Conservation (phyloP, 2,888 invertebrate genomes). For the Stramonita haemastoma region DNA sequence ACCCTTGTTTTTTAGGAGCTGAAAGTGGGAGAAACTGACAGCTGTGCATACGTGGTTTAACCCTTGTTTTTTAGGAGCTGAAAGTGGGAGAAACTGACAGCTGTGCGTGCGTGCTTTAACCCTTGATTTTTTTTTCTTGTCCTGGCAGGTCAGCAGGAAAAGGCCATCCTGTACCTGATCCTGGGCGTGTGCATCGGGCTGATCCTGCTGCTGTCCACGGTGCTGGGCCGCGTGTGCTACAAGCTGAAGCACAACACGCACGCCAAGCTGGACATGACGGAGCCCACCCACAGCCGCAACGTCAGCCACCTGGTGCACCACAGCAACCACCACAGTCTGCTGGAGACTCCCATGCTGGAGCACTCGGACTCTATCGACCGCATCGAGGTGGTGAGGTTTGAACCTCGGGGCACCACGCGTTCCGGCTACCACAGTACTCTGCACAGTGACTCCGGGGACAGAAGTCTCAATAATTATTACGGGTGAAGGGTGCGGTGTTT, state of each 20-base stretch:
- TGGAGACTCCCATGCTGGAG: conserved; percentile 66
- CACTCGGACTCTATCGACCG: conserved; percentile 69
- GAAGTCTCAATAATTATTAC: conserved; percentile 65
- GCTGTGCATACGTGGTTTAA: too few relatives aligned
- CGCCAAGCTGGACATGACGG: conserved; percentile 68
- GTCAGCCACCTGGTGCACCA: conserved; percentile 37
- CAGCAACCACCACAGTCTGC: conserved; percentile 51
- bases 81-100: too few relatives aligned
- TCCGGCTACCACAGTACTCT: conserved; percentile 55
- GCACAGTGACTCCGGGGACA: conserved; percentile 61
- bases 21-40: too few relatives aligned
- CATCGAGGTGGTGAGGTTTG: conserved; percentile 71
- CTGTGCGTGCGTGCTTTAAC: too few relatives aligned
- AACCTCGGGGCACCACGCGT: conserved; percentile 65
- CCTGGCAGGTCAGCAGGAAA: conserved; percentile 66
- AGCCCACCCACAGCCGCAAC: conserved; percentile 64
- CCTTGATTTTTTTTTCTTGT: neutral
- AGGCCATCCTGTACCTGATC: conserved; percentile 69
- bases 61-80: too few relatives aligned
- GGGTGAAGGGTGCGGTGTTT: conserved; percentile 50
- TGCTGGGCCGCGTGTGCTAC: conserved; percentile 66
- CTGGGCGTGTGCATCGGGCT: conserved; percentile 68
- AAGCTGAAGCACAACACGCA: conserved; percentile 62
- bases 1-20: too few relatives aligned
- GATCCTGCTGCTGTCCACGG: conserved; percentile 64